Percentiles rank a stretch among this genome's conserved stretches.
These are phyloP conservation scores for Poeciliopsis occidentalis DNA, from an alignment of 2,113 vertebrate genomes.

Conservation along the genomic window DNA sequence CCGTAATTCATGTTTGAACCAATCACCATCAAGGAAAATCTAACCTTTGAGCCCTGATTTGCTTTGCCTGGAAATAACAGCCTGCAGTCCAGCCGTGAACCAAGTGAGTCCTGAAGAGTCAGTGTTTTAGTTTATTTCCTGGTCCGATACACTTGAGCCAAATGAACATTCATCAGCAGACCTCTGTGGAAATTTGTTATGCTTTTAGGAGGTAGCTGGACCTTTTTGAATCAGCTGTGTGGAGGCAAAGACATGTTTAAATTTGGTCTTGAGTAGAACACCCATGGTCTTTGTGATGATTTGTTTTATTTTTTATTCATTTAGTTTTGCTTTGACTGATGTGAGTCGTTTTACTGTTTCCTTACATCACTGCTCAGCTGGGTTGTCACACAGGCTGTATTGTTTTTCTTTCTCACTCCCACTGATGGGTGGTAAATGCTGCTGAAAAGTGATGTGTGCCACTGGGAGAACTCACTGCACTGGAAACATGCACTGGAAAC, in stretches of 20 bases:
- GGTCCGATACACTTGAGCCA: no score
- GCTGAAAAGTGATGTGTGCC: slow-evolving; percentile 13
- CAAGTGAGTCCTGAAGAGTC: no score
- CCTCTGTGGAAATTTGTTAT: no score
- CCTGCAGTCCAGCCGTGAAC: neutral
- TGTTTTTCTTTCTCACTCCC: slow-evolving; percentile 29
- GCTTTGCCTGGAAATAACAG: neutral
- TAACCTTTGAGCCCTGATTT: neutral
- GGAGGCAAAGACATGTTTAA: no score
- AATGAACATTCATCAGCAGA: no score
- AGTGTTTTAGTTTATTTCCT: no score
- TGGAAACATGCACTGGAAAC: no score
- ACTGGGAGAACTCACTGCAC: slow-evolving; percentile 19
- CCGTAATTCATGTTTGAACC: neutral
- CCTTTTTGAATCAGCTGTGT: no score
- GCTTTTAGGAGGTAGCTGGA: no score
- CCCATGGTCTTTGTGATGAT: neutral
- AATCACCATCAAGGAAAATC: neutral
- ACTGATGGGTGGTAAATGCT: slow-evolving; percentile 33
- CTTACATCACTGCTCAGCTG: slow-evolving; percentile 38
- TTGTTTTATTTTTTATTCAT: neutral
- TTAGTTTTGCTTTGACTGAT: neutral
- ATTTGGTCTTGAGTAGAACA: no score
- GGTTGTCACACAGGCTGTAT: slow-evolving; percentile 22
- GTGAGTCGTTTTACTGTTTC: neutral